These are phyloP conservation scores for Mamestra brassicae DNA, from an alignment of 2,888 invertebrate genomes.

Conservation along the genomic window DNA sequence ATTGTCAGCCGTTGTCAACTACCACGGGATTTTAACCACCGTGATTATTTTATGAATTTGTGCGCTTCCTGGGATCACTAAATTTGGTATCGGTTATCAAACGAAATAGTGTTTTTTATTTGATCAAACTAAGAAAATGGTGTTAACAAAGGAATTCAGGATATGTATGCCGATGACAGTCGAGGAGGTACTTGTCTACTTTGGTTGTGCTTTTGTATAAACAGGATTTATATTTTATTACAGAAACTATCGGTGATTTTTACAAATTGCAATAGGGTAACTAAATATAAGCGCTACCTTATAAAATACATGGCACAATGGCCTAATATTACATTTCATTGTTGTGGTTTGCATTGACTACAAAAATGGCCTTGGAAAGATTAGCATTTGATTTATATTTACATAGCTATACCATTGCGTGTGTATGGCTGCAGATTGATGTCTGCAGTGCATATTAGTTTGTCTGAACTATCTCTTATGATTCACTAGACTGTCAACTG, in stretches of 20 bases:
- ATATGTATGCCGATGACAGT: conserved; percentile 98
- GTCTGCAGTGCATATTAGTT: conserved; percentile 38
- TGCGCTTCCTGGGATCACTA: background rate
- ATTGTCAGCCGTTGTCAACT: conserved; percentile 2
- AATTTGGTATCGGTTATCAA: conserved; percentile 2
- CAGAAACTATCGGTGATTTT: conserved; percentile 18
- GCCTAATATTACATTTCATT: background rate
- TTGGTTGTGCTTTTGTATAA: conserved; percentile 1
- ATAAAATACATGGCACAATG: background rate
- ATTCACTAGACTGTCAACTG: conserved; percentile 19
- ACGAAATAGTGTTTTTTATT: conserved; percentile 15
- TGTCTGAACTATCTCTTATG: conserved; percentile 9
- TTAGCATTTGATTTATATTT: conserved; percentile 19
- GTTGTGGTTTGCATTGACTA: conserved; percentile 20
- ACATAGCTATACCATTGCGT: conserved; percentile 13
- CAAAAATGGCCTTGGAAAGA: conserved; percentile 38
- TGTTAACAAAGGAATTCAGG: conserved; percentile 96
- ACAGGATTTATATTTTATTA: conserved; percentile 9
- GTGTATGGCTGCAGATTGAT: conserved; percentile 34
- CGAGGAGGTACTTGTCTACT: conserved; percentile 94
- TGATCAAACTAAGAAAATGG: conserved; percentile 90
- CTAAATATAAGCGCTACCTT: background rate
- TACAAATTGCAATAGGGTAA: background rate
- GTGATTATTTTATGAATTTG: conserved; percentile 13
- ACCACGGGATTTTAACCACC: background rate